Evolutionary conservation across 2,888 invertebrate genomes (phyloP).

Genomic region (Epiblema foenella): DNA sequence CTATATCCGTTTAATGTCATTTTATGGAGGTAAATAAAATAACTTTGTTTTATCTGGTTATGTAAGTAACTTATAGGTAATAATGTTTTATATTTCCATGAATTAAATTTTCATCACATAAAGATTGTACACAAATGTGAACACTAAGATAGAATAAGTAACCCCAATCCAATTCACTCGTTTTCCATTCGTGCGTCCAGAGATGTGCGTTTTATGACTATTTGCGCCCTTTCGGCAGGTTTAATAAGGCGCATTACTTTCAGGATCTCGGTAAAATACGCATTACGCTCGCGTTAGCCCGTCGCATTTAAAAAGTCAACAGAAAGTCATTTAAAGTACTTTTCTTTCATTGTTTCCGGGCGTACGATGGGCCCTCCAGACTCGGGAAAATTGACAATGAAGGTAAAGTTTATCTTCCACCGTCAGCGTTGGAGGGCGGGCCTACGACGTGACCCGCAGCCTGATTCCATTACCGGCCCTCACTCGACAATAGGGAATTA

Average conservation of each 20-base stretch:
- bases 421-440: conserved; percentile 78
- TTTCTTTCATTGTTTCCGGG: conserved; percentile 79
- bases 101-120: not conserved
- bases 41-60: too few species aligned
- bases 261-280: conserved; percentile 38
- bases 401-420: conserved; percentile 81
- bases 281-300: conserved; percentile 58
- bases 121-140: not conserved
- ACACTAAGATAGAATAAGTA: not conserved
- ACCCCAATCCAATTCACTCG: conserved; percentile 1
- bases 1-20: too few species aligned
- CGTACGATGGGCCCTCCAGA: conserved; percentile 71
- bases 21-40: too few species aligned
- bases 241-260: conserved; percentile 27
- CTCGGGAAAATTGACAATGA: conserved; percentile 82
- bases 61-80: not conserved
- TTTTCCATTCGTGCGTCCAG: conserved; percentile 14
- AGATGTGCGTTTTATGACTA: conserved; percentile 26
- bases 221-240: conserved; percentile 3
- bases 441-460: conserved; percentile 76
- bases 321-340: conserved; percentile 72
- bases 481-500: conserved; percentile 72
- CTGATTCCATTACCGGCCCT: conserved; percentile 70
- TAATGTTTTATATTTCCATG: not conserved
- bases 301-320: conserved; percentile 76